Percentiles rank a stretch among this genome's conserved stretches.
phyloP scores from a whole-genome alignment of 1,140 invertebrate species.

The Cydia fagiglandana region DNA sequence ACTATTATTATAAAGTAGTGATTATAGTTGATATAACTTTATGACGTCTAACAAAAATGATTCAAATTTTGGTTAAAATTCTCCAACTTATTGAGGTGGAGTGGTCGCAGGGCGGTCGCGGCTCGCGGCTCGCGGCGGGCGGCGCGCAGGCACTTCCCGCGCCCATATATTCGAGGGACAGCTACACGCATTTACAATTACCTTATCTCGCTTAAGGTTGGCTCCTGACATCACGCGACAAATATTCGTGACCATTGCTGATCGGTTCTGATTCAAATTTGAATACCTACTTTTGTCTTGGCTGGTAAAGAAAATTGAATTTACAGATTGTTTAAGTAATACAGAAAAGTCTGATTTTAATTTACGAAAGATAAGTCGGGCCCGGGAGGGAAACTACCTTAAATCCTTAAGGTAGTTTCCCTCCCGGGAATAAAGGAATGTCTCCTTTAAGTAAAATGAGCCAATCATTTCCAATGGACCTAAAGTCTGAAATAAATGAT shows the following conservation, averaged over 20 bases:
- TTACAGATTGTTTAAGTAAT: neutral
- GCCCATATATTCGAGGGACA: constrained; percentile 67
- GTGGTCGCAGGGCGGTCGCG: constrained; percentile 20
- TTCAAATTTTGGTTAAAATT: neutral
- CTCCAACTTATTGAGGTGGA: neutral
- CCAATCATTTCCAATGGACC: too few relatives aligned
- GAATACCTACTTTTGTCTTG: neutral
- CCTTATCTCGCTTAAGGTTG: constrained; percentile 61
- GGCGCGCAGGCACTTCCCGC: constrained; percentile 35
- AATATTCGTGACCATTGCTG: constrained; percentile 64
- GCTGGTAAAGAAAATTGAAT: neutral
- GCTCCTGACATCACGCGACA: constrained; percentile 71
- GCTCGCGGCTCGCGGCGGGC: neutral
- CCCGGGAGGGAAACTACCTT: too few relatives aligned
- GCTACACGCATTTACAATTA: constrained; percentile 74
- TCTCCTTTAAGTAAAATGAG: too few relatives aligned
- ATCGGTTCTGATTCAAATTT: constrained; percentile 33
- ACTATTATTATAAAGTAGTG: too few relatives aligned
- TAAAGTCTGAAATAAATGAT: too few relatives aligned
- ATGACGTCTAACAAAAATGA: neutral
- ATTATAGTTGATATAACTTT: neutral
- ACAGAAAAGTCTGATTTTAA: neutral
- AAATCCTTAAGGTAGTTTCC: too few relatives aligned
- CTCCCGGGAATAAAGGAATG: too few relatives aligned
- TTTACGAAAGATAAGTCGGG: too few relatives aligned